Evolutionary conservation across 1,140 invertebrate genomes (phyloP), one percentile per base, ranked within the genome.

Genomic region (Episyrphus balteatus): DNA sequence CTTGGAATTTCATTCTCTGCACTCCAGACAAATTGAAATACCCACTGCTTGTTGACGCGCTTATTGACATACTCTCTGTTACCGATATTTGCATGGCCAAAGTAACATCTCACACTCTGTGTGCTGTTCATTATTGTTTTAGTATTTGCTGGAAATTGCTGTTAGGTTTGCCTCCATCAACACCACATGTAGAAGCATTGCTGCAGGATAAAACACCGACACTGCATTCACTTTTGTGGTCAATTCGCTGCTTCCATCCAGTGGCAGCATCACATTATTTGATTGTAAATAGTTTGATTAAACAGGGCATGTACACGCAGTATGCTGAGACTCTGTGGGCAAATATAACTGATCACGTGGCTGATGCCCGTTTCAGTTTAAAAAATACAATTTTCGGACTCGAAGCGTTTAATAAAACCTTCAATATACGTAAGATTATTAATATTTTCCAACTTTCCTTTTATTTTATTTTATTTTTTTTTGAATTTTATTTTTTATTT

Each of bases 1-100:
- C 92, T 3, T 90, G 89, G 63, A 95, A 91, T 72, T 95, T 95
- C 60, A 84, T 95, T 33, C 70, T 95, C 18, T 88, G 88, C 31
- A 90, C 87, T 2, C 81, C 88, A 0, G 92, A 96, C 61, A 88
- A 87, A 69, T 71, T 96, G 33, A 86, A 91, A 56, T 97, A 97
- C 73, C 82, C 85, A 1, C 66, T 86, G 30, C 67, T 98, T 11
- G 82, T 96, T 46, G 84, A 93, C 58, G 85, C 89, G 1, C 47
- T 95, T 12, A 81, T 94, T 33, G 82, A 84, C 55, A 83, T 93
- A 34, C 68, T 87, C 1, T 79, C 80, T 44, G 74, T 88, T 2
- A 78, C 82, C 2, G 83, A 88, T 58, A 75, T 78, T 57, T 62
- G 70, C 44, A 70, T 72, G 7, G 73, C 73, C 45, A 82, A 78